A percentile compares a stretch with the other conserved stretches of the same genome.
phyloP scores from a whole-genome alignment of 2,888 invertebrate species.

The Kuschelorhynchus macadamiae region DNA sequence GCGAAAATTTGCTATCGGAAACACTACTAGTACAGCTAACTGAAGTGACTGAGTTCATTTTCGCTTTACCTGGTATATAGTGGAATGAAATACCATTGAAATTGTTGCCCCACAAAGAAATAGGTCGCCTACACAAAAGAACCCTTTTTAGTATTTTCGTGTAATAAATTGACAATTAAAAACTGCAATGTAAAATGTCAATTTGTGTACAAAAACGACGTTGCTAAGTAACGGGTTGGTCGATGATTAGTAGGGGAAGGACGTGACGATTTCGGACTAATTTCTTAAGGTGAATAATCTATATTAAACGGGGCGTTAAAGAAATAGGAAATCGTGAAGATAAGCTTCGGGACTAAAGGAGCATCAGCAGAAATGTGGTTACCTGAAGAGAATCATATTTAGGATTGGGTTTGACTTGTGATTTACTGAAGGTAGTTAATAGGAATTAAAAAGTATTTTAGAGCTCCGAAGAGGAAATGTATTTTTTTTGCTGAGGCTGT shows the following conservation, averaged over 20 bases:
- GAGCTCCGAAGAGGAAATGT: too few species aligned
- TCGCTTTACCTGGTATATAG: neutral
- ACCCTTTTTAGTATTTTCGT: constrained; percentile 4
- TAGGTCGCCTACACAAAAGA: constrained; percentile 4
- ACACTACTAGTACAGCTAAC: constrained; percentile 21
- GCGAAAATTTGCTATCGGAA: constrained; percentile 15
- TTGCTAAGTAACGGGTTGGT: constrained; percentile 16
- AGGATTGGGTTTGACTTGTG: too few species aligned
- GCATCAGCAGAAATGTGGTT: too few species aligned
- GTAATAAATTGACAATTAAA: constrained; percentile 20
- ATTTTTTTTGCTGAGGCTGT: too few species aligned
- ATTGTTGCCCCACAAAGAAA: neutral
- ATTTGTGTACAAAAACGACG: constrained; percentile 15
- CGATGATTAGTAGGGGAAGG: constrained; percentile 12
- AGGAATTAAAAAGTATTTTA: too few species aligned
- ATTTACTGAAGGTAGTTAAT: too few species aligned
- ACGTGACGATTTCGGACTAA: neutral
- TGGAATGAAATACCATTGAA: too few species aligned
- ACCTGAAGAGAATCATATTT: too few species aligned
- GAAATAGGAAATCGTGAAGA: too few species aligned
- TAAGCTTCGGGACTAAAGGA: too few species aligned
- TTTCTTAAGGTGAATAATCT: neutral
- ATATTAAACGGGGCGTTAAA: neutral
- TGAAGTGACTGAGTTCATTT: constrained; percentile 34
- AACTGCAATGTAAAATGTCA: constrained; percentile 34